Evolutionary conservation across 37 sponge, comb jelly and placozoan species (phyloP), one percentile per base, ranked within the genome.

Genomic region (Aplysina aerophoba): DNA sequence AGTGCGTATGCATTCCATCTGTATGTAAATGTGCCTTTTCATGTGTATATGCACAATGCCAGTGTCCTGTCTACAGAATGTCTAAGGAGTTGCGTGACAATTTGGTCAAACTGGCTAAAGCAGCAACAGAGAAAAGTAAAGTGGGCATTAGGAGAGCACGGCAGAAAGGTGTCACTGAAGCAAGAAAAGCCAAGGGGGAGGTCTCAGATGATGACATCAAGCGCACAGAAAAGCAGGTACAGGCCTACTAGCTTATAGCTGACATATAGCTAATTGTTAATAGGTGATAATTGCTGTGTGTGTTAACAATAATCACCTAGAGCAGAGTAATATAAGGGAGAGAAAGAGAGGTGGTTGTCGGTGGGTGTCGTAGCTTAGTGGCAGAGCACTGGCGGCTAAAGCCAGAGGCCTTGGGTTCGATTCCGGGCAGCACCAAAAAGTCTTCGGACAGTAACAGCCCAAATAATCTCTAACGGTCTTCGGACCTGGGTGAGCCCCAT

Each of bases 31-130:
- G 34, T 83, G 39, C 73, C 0, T 15, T 34, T 41, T 24, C 39
- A 6, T 33, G 24, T 86, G 22, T 81, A n/a, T 79, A 15, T 74
- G 25, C 44, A 19, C 14, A 0, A 28, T 3, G 5, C 19, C 15
- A 5, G 15, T 44, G n/a, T 59, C 58, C 60, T 53, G 33, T 36
- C 33, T n/a, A 11, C 62, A 95, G 96, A 50, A 88, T 90, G 50
- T 92, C 87, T n/a, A 90, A 88, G 68, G 96, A 95, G 40, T 38
- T 86, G 16, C 60, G 96, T 61, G 87, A 83, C 11, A 82, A 55
- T 17, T 50, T 95, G 25, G 88, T 83, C 21, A 95, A 95, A 59
- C 64, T 85, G 3, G 96, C 96, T 31, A 92, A 95, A 56, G 55
- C 67, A 15, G 33, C 72, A 73, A 88, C 89, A 21, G 96, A 95